phyloP scores from a whole-genome alignment of 1,140 invertebrate species.

The Drosophila leontia region DNA sequence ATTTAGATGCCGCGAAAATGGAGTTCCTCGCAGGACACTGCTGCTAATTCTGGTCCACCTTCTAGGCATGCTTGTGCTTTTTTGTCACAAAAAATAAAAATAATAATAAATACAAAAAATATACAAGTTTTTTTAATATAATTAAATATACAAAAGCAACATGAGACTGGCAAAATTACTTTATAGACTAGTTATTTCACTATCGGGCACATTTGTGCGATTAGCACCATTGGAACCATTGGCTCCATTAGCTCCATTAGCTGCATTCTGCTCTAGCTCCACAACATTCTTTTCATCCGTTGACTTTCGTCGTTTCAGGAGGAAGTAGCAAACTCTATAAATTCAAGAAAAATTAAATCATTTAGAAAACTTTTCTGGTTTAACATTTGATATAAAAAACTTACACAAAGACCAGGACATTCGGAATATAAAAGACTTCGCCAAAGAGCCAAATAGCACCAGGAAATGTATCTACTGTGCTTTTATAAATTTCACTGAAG shows the following conservation, averaged over 20 bases:
- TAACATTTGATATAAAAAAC: conserved; percentile 14
- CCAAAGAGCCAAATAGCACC: conserved; percentile 81
- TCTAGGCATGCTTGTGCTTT: background rate
- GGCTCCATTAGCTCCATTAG: conserved; percentile 20
- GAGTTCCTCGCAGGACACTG: background rate
- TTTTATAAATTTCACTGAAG: conserved; percentile 73
- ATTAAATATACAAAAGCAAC: conserved; percentile 46
- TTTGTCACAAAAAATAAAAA: too few species aligned
- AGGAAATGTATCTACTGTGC: conserved; percentile 73
- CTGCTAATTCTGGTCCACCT: background rate
- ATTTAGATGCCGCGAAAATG: background rate
- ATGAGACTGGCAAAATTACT: conserved; percentile 7
- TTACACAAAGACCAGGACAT: conserved; percentile 82
- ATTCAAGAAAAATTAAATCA: background rate
- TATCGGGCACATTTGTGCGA: conserved; percentile 54
- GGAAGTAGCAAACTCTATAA: conserved; percentile 66
- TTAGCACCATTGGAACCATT: conserved; percentile 31
- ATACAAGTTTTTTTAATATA: conserved; percentile 29
- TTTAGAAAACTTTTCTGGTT: background rate
- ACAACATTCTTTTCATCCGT: conserved; percentile 41
- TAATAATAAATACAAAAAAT: conserved; percentile 31
- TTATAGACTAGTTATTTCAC: conserved; percentile 81
- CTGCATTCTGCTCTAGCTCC: conserved; percentile 58
- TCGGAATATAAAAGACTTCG: conserved; percentile 80
- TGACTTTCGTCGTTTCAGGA: conserved; percentile 61